Base-by-base conservation (phyloP, 2,888 invertebrate genomes). In the Julus scandinavius region DNA sequence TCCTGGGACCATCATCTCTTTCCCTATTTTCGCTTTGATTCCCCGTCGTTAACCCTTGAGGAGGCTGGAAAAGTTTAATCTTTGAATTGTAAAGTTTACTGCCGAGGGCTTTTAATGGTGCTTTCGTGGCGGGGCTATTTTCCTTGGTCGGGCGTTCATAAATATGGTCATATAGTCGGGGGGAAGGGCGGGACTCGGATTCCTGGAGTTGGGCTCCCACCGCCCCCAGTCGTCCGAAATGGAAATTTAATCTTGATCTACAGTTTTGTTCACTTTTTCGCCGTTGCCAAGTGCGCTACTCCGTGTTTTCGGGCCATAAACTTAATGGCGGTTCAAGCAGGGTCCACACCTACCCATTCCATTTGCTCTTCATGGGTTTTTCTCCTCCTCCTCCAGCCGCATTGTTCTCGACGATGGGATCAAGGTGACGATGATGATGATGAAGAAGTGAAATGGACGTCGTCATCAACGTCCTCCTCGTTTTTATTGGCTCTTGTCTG, bases 21-120 rank as follows among this genome's bases (percentile, higher is more conserved):
- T 38, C 38, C 80, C 20, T 15, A 40, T 40, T 38, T 80, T 80
- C 29, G 80, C 80, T 80, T 80, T 80, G 80, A 80, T 80, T 80
- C 80, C 80, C 15, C 11, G 80, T 80, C 80, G 80, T 80, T 80
- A 80, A 80, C 80, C 80, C 80, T 80, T 80, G 80, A 80, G 80
- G 38, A 40, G 38, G 38, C 80, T 80, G 80, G 80, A 40, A 80
- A 80, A 80, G 80, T 80, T 80, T 80, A 80, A 80, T 80, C 80
- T 80, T 38, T 80, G 80, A 80, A 80, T 80, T 80, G 80, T 80
- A 80, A 80, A 80, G 80, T 80, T 80, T 80, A 80, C 80, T 80
- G 15, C 80, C 80, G 80, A 72, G 80, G 80, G 80, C 80, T 38
- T 80, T 80, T 80, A 80, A 80, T 80, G 80, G 80, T 11, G 80